These are phyloP conservation scores for Drosophila nannoptera DNA, from an alignment of 1,140 invertebrate species.

Conservation along the genomic window DNA sequence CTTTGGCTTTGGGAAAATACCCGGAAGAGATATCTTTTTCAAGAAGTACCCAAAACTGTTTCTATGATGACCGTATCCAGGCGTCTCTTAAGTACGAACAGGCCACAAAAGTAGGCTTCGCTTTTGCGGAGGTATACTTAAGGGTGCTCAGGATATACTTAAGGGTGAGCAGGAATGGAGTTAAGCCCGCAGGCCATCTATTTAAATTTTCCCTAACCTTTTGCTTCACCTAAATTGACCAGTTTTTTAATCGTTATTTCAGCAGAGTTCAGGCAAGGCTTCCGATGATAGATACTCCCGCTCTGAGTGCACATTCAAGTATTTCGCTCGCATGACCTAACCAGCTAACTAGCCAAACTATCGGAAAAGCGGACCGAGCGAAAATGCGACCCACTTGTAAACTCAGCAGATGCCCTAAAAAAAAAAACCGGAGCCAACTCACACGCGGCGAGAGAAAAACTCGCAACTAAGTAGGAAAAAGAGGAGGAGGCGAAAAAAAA, in stretches of 20 bases:
- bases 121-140: too few relatives aligned
- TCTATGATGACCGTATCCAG: neutral
- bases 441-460: constrained; percentile 20
- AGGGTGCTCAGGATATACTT: too few relatives aligned
- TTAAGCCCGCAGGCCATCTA: too few relatives aligned
- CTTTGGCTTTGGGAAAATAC: constrained; percentile 1
- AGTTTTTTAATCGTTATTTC: too few relatives aligned
- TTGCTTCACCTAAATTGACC: too few relatives aligned
- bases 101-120: too few relatives aligned
- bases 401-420: constrained; percentile 28
- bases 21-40: neutral
- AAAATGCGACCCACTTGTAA: constrained; percentile 37
- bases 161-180: too few relatives aligned
- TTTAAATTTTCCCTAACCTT: too few relatives aligned
- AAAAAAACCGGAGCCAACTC: constrained; percentile 1
- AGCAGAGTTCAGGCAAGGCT: neutral
- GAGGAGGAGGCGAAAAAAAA: constrained; percentile 17
- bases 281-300: too few relatives aligned
- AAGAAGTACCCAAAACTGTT: neutral
- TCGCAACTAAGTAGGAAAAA: constrained; percentile 52
- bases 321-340: constrained; percentile 40
- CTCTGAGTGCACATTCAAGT: constrained; percentile 18
- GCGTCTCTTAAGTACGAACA: too few relatives aligned
- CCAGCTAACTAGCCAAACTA: constrained; percentile 38
- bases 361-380: constrained; percentile 13